Evolutionary conservation across 37 sponge, comb jelly and placozoan species (phyloP), one percentile per base, ranked within the genome.

Genomic region (Hormiphora californensis): DNA sequence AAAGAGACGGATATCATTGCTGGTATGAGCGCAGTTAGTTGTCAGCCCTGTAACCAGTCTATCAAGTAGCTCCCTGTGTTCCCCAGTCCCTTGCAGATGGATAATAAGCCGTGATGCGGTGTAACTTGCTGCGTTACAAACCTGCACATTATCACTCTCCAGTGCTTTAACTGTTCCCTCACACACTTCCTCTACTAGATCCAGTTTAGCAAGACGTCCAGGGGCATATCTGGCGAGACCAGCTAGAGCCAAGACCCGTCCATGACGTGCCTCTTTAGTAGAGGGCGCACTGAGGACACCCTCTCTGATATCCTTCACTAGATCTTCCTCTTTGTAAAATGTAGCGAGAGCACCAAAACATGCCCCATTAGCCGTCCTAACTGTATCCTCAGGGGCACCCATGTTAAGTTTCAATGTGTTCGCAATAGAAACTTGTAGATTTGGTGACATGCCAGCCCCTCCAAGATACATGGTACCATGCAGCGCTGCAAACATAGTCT

Each of bases 391-490:
- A 43, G 81, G 81, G 9, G 81, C 81, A 39, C 81, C 81, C 2
- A 73, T 33, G 38, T 73, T 43, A 28, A 43, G 40, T 23, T 43
- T 36, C 22, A 73, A 28, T 5, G 81, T 73, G 7, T 43, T 46
- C 5, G 81, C 40, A 46, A 73, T 41, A 2, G 81, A 73, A 1
- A 73, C 28, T 11, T 43, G 46, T 39, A 73, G 44, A 28, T 73
- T 73, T 3, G 41, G 30, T 15, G 39, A n/a, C 81, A 73, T 73
- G 44, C 43, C 43, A 4, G 36, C 1, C 1, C 81, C 81, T 9
- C 81, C 81, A 43, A 73, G 40, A 46, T 28, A 73, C 81, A 73
- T 73, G 81, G 81, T 73, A 3, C 81, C 81, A 0, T 73, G 81
- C 2, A 73, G 81, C 7, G 81, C 81, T 22, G 81, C 41, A 41